Evolutionary conservation across 2,888 invertebrate genomes (phyloP), one percentile per base, ranked within the genome.

Genomic region (Eupithecia tripunctaria): DNA sequence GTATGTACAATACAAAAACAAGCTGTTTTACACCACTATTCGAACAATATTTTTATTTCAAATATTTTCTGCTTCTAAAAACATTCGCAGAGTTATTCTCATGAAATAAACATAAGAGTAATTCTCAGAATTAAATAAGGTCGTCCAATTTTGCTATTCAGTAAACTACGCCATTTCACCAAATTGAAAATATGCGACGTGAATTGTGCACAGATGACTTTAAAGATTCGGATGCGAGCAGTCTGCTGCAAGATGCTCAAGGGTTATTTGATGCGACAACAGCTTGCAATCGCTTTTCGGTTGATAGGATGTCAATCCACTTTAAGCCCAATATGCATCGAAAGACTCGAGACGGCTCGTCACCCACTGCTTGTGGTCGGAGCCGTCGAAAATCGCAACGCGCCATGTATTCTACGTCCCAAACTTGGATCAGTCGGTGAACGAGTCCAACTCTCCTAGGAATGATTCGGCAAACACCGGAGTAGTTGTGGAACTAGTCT

Each of bases 401-500:
- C 82, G 82, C 80, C 85, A 86, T 86, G 84, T 81, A 79, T 84
- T 86, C 81, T 85, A 80, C 83, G 82, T 82, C 76, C 75, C 84
- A 82, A 80, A 80, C 82, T 82, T 80, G 82, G 90, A 92, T 88
- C 82, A 77, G 89, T 91, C 73, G 88, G 77, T 73, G 76, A 90
- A 92, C 86, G 78, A 82, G 87, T 92, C 85, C 75, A 81, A 80
- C 76, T 78, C 75, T 77, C 81, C 73, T 77, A 76, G 69, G 69
- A 75, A 79, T 79, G 79, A 76, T 82, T 82, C 78, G 75, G 77
- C 74, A 78, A 79, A 76, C 76, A 78, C 80, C 77, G 76, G 83
- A 87, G 82, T 79, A 77, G 90, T 93, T 85, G 89, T 83, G 81
- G 81, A 85, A 93, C 91, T 77, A 86, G 91, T 94, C 89, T 91